Percentiles rank a stretch among this genome's conserved stretches.
Conservation (phyloP, 1,140 invertebrate species). For the Apis cerana region DNA sequence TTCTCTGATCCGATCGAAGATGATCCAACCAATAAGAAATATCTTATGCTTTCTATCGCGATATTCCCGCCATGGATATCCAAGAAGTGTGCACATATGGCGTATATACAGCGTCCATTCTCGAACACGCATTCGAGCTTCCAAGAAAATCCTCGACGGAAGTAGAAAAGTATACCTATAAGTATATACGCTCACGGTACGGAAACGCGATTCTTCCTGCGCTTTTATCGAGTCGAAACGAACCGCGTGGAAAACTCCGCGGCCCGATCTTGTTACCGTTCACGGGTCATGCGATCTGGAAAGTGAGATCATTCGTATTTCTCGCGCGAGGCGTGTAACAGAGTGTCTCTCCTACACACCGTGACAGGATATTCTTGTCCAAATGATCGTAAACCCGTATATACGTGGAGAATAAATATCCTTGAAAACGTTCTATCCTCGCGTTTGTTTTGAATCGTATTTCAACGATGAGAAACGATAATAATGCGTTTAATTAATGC, state of each 20-base stretch:
- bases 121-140: neutral
- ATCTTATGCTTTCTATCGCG: constrained; percentile 34
- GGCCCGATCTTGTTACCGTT: constrained; percentile 39
- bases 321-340: constrained; percentile 5
- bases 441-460: too few relatives aligned
- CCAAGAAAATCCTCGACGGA: constrained; percentile 8
- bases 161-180: neutral
- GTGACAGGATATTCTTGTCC: constrained; percentile 21
- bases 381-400: neutral
- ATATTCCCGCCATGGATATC: constrained; percentile 40
- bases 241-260: constrained; percentile 30
- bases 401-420: too few relatives aligned
- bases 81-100: neutral
- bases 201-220: constrained; percentile 4
- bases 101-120: neutral
- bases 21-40: neutral
- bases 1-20: neutral
- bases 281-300: constrained; percentile 31
- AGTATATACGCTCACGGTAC: neutral
- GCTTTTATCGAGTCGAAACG: constrained; percentile 36
- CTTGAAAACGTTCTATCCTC: neutral
- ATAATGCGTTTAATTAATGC: too few relatives aligned
- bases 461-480: too few relatives aligned
- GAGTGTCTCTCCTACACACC: constrained; percentile 1
- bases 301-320: constrained; percentile 40